phyloP scores from a whole-genome alignment of 1,140 invertebrate species.

The Pomacea maculata region DNA sequence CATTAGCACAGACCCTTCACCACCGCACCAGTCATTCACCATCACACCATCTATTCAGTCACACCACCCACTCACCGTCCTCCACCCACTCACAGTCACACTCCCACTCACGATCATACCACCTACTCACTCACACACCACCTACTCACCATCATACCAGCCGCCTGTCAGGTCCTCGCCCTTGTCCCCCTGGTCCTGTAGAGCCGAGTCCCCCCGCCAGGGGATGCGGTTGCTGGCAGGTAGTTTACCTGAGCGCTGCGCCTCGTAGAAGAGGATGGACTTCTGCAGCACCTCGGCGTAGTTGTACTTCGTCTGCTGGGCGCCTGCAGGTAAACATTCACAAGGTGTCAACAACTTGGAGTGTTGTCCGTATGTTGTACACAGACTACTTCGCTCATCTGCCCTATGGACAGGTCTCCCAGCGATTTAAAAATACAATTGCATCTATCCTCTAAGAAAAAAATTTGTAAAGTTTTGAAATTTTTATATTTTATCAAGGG shows the following conservation, averaged over 20 bases:
- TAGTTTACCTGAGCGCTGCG: slow-evolving; percentile 62
- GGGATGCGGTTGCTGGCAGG: slow-evolving; percentile 57
- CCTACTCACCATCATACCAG: slow-evolving; percentile 62
- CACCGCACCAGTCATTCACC: not conserved
- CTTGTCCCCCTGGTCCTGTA: slow-evolving; percentile 57
- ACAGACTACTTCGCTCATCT: no score
- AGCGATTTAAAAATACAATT: not conserved
- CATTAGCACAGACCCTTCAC: not conserved
- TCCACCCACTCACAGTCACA: not conserved
- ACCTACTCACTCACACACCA: not conserved
- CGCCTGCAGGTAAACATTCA: not conserved
- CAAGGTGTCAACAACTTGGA: not conserved
- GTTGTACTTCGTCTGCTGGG: slow-evolving; percentile 40
- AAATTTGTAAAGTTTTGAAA: not conserved
- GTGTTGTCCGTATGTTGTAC: not conserved
- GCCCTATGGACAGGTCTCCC: no score
- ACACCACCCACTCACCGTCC: not conserved
- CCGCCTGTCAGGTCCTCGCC: slow-evolving; percentile 63
- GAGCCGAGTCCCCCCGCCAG: slow-evolving; percentile 60
- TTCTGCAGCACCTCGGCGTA: slow-evolving; percentile 56
- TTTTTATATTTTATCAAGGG: not conserved
- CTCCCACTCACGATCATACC: not conserved
- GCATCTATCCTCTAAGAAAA: not conserved
- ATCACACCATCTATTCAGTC: not conserved
- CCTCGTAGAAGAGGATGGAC: slow-evolving; percentile 66